Evolutionary conservation across 2,888 invertebrate species (phyloP).

Genomic region (Sinelater perroti): DNA sequence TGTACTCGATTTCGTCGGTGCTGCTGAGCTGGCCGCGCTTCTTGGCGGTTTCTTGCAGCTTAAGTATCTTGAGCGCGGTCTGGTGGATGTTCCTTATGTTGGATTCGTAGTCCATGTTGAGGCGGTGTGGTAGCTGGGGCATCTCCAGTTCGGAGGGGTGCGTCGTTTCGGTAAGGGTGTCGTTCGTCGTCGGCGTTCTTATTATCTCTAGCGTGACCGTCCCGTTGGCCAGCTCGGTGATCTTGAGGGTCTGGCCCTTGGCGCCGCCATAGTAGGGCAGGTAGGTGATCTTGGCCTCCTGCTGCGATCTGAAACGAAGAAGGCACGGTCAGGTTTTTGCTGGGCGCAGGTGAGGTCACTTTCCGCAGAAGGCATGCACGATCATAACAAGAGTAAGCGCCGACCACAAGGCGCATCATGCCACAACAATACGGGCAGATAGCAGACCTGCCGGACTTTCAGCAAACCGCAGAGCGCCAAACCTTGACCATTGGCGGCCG

Average conservation of each 20-base stretch:
- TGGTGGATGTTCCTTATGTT: constrained; percentile 68
- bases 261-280: constrained; percentile 78
- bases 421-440: no score
- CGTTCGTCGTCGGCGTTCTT: constrained; percentile 53
- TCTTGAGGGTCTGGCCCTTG: constrained; percentile 73
- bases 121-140: constrained; percentile 53
- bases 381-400: no score
- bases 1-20: constrained; percentile 67
- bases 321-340: no score
- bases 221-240: constrained; percentile 66
- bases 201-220: constrained; percentile 56
- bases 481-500: no score
- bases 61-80: constrained; percentile 67
- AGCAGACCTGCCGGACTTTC: no score
- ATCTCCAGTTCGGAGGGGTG: constrained; percentile 53
- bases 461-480: no score
- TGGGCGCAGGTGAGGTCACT: no score
- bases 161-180: constrained; percentile 14
- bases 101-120: constrained; percentile 59
- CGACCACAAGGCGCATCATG: no score
- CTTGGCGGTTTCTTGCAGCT: constrained; percentile 70
- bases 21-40: constrained; percentile 65
- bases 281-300: constrained; percentile 50
- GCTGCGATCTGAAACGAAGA: background rate
- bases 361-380: no score